Base-by-base conservation (phyloP, 2,888 invertebrate species). In the Oscheius myriophilus region DNA sequence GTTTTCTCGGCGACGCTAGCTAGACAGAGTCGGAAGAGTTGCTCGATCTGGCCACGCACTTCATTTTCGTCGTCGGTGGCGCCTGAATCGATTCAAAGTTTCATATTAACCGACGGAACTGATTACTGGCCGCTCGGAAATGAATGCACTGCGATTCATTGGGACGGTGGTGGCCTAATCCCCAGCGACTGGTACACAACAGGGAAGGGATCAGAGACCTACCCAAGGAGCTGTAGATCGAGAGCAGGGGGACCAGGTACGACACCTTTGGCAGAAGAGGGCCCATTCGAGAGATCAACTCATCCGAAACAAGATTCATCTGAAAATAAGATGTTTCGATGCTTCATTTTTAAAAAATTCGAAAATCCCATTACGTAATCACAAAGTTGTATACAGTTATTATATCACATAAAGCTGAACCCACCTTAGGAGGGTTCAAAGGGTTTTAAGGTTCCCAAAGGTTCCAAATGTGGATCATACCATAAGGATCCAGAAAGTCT, bases 201-300 rank as follows among this genome's bases (percentile, higher is more conserved):
- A 49, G 16, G 18, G 4, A 33, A 33, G 33, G 3, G 57, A 41
- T 18, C 18, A n/a, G 18, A 11, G 21, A 9, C 41, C 42, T 6
- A 61, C 61, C 61, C 14, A 46, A n/a, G n/a, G 39, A n/a, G 21
- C 49, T 49, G 25, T 49, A 61, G 16, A 49, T 21, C 2, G 61
- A 21, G 26, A 61, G 16, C 3, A 61, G 46, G 18, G 61, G 61
- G 6, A 33, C 49, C 26, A 61, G 25, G 14, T 16, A 21, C 16
- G 49, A n/a, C 26, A 61, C 61, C 46, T 21, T 18, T 26, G 33
- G 2, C 18, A 61, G 18, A 6, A n/a, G 9, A 1, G 33, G 16
- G 11, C 49, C 61, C 26, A 61, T 33, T 1, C 26, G 23, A n/a
- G 46, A 33, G 18, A 61, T 16, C 16, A 61, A 7, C 2, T 61